These are phyloP conservation scores for Altica lythri DNA, from an alignment of 2,888 invertebrate species.

Conservation along the genomic window DNA sequence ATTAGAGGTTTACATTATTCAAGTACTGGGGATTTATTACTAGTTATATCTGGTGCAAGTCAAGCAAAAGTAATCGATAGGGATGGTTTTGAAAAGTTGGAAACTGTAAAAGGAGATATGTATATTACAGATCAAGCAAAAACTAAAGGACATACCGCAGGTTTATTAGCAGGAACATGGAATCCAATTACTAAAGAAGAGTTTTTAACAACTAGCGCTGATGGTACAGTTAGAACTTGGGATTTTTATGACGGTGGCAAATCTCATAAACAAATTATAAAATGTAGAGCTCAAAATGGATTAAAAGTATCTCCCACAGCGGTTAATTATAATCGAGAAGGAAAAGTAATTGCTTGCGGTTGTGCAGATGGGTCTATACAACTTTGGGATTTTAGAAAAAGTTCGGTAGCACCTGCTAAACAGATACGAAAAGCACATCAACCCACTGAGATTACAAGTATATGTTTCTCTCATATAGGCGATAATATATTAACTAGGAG, in stretches of 20 bases:
- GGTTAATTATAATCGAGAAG: slow-evolving; percentile 67
- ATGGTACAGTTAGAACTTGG: slow-evolving; percentile 94
- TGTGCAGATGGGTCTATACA: slow-evolving; percentile 96
- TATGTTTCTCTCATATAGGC: slow-evolving; percentile 89
- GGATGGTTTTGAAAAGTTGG: slow-evolving; percentile 91
- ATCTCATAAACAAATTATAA: slow-evolving; percentile 81
- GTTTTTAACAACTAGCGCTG: slow-evolving; percentile 92
- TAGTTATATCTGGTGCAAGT: slow-evolving; percentile 90
- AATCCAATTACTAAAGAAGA: slow-evolving; percentile 90
- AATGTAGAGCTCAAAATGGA: slow-evolving; percentile 85
- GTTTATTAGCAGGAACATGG: slow-evolving; percentile 88
- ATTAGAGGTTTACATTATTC: slow-evolving; percentile 91
- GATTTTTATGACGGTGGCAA: slow-evolving; percentile 73
- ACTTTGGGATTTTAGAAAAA: slow-evolving; percentile 94
- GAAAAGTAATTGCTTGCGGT: slow-evolving; percentile 85
- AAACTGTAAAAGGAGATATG: slow-evolving; percentile 81
- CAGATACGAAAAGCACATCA: slow-evolving; percentile 81
- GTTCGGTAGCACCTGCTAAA: slow-evolving; percentile 84
- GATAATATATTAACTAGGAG: slow-evolving; percentile 77
- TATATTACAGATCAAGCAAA: slow-evolving; percentile 93
- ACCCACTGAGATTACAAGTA: slow-evolving; percentile 79
- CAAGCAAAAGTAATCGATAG: slow-evolving; percentile 87
- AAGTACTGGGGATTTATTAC: slow-evolving; percentile 88
- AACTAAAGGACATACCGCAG: slow-evolving; percentile 92
- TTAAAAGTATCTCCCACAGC: slow-evolving; percentile 83